Conservation (phyloP, 2,888 invertebrate species). For the Adineta ricciae region DNA sequence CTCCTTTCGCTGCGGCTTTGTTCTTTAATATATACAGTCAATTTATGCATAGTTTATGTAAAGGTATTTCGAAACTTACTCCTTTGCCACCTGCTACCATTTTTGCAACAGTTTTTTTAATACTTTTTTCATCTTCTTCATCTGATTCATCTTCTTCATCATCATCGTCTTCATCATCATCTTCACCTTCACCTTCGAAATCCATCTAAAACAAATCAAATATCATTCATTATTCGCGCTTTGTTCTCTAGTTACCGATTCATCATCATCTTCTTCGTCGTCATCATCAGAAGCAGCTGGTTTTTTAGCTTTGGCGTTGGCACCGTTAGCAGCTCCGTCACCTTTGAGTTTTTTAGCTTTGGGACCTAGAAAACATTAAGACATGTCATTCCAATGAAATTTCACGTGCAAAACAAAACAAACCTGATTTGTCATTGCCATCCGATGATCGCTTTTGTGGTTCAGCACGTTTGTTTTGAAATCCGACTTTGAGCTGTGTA, state of each 20-base stretch:
- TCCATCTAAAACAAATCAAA: neutral
- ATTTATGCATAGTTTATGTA: neutral
- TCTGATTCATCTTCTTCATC: neutral
- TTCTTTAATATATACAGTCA: neutral
- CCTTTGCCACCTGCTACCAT: neutral
- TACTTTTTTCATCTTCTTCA: neutral
- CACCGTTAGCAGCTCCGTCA: neutral
- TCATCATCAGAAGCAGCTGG: neutral
- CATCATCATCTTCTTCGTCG: neutral
- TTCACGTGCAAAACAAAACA: neutral
- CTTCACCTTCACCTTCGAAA: neutral
- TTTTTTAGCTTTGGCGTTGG: neutral
- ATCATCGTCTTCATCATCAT: neutral
- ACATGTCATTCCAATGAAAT: neutral
- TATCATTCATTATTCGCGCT: neutral
- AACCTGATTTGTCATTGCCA: neutral
- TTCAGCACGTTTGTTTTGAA: slow-evolving; percentile 11
- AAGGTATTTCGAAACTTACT: neutral
- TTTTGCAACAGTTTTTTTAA: slow-evolving; percentile 12
- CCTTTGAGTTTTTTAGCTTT: neutral
- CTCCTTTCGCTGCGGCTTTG: neutral
- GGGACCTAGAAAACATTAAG: neutral
- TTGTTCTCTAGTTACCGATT: neutral
- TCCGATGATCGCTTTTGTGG: neutral
- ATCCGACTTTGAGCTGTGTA: neutral